Evolutionary conservation across 2,797 vertebrate species (phyloP).

Genomic region (Enteromius unitaeniatus): DNA sequence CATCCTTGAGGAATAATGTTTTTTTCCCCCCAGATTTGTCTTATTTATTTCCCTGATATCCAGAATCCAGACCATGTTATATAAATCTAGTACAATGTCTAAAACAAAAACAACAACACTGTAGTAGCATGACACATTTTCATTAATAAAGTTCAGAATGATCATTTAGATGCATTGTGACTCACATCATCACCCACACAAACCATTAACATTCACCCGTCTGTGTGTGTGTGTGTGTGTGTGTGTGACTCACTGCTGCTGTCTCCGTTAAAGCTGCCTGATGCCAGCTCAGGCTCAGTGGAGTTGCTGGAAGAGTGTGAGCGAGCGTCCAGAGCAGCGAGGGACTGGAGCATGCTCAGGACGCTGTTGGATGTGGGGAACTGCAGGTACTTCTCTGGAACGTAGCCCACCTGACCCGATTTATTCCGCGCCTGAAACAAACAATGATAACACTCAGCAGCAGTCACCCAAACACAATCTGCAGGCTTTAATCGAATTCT

Average conservation of each 20-base stretch:
- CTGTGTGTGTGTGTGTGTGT: not conserved
- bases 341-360: slow-evolving; percentile 93
- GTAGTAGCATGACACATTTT: not conserved
- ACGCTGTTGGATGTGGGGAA: slow-evolving; percentile 94
- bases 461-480: slow-evolving; percentile 54
- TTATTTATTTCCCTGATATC: not conserved
- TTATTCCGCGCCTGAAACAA: slow-evolving; percentile 90
- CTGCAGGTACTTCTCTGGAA: slow-evolving; percentile 96
- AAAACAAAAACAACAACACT: not conserved
- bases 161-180: not conserved
- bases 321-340: slow-evolving; percentile 86
- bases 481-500: not conserved
- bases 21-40: no score
- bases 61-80: not conserved
- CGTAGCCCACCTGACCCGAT: slow-evolving; percentile 90
- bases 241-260: slow-evolving; percentile 72
- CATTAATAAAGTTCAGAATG: not conserved
- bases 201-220: not conserved
- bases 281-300: slow-evolving; percentile 82
- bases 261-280: slow-evolving; percentile 85
- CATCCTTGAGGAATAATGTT: not conserved
- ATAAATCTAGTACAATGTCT: not conserved
- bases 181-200: not conserved
- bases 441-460: slow-evolving; percentile 69
- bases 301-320: slow-evolving; percentile 88